Percentiles rank a stretch among this genome's conserved stretches.
phyloP scores from a whole-genome alignment of 2,113 vertebrate genomes.

The Eidolon helvum region DNA sequence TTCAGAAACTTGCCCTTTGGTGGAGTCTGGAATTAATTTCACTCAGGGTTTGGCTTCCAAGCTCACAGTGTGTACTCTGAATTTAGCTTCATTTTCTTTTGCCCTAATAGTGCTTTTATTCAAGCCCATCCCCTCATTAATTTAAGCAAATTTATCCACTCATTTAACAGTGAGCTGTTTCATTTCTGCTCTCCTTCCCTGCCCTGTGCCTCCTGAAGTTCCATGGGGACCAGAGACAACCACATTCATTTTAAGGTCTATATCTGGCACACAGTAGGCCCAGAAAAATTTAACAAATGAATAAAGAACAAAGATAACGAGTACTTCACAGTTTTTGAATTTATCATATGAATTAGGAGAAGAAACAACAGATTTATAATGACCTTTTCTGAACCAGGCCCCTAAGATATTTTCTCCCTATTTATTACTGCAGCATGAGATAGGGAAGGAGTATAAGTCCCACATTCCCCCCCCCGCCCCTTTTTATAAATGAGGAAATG shows the following conservation, averaged over 20 bases:
- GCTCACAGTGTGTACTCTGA: background rate
- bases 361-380: background rate
- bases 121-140: background rate
- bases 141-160: background rate
- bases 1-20: background rate
- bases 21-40: background rate
- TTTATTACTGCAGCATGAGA: background rate
- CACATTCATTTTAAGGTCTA: background rate
- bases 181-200: too few relatives aligned
- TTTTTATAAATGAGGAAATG: background rate
- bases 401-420: background rate
- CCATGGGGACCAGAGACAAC: background rate
- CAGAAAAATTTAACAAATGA: background rate
- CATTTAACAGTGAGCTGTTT: background rate
- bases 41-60: background rate
- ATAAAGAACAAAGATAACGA: background rate
- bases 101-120: background rate
- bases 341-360: background rate
- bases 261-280: background rate
- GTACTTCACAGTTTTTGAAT: background rate
- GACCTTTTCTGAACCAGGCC: background rate
- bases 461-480: background rate
- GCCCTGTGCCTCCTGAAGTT: too few relatives aligned
- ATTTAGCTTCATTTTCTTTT: slow-evolving; percentile 12
- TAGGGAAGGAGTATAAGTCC: background rate